Base-by-base conservation (phyloP, 1,140 invertebrate genomes). In the Aphelenchoides fujianensis region DNA sequence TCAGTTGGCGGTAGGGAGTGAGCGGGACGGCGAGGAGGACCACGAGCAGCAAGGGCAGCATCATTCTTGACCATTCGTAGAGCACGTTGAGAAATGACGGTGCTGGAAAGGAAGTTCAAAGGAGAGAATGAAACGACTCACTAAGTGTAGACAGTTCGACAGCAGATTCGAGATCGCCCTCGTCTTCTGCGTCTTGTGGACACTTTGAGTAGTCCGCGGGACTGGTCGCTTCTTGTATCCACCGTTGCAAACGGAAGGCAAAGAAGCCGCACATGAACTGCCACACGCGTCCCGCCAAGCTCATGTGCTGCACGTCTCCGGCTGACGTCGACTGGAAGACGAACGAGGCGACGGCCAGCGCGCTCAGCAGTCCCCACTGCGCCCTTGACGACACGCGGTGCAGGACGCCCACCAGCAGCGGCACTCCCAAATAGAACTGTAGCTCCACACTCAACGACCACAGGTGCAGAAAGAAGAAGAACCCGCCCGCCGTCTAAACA, bases 241-340 rank as follows among this genome's bases (percentile, higher is more conserved):
- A 23, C 23, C 23, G 41, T 48, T 48, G 41, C 41, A 48, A 5
- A 7, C 19, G 7, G 34, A 59, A 59, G 28, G 5, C 55, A 5
- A 59, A 5, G 5, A 7, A 59, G 5, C 55, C 55, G 19, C 28
- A 59, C 55, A 59, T 59, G 23, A 59, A 59, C 55, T 59, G 55
- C 55, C 55, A 59, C 28, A 59, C 23, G 12, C 55, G 28, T 5
- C 55, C 55, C 12, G 23, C 19, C 23, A 59, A 59, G 5, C 5
- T 5, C 55, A 59, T 59, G 55, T 59, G 55, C 23, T 59, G 27
- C 28, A 16, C 7, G 55, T 59, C 55, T 59, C 34, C 34, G 12
- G 5, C 12, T 7, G 55, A 5, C 5, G 5, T 5, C 27, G 19
- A 59, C 34, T 59, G 55, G 23, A 59, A 7, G 55, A 30, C 28